Base-by-base conservation (phyloP, 2,888 invertebrate genomes). In the Drosophila emarginata region DNA sequence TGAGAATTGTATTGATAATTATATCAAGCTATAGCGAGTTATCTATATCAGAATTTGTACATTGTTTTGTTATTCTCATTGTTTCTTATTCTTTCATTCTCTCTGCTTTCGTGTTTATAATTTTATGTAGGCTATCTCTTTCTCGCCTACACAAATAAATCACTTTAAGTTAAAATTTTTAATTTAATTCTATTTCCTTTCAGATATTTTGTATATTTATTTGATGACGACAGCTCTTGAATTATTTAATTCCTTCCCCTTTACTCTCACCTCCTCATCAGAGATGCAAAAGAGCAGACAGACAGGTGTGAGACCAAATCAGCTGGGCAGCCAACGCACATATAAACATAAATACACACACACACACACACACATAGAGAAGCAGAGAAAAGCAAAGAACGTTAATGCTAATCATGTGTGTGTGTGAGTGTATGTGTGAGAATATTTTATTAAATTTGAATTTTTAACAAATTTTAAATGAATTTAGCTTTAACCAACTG, bases 11-110 rank as follows among this genome's bases (percentile, higher is more conserved):
- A 39, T 39, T 14, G 39, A 2, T 3, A 15, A 56, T 51, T 52
- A 9, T 32, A 32, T 56, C 39, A 67, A 67, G n/a, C 45, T 26
- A 1, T 6, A n/a, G 3, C 6, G 2, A n/a, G 2, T 5, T 52
- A n/a, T 26, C 45, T 26, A 7, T 32, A 32, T 32, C n/a, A 7
- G 26, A 26, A 32, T 32, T 9, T 26, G 37, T 62, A 65, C 69
- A 70, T 79, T 79, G 71, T 79, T 69, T 76, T 78, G 66, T 67
- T 72, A 79, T 76, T 76, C 76, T 71, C 79, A 70, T 58, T 56
- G 64, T 39, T 40, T 54, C 21, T 45, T 18, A 1, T 9, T 21
- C 21, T 39, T 39, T n/a, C n/a, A 18, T 45, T 21, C 21, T 21
- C 18, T 21, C 21, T 21, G 21, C 12, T 21, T 18, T 79, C 58